Evolutionary conservation across 2,888 invertebrate genomes (phyloP), one percentile per base, ranked within the genome.

Genomic region (Eutolmus rufibarbis): DNA sequence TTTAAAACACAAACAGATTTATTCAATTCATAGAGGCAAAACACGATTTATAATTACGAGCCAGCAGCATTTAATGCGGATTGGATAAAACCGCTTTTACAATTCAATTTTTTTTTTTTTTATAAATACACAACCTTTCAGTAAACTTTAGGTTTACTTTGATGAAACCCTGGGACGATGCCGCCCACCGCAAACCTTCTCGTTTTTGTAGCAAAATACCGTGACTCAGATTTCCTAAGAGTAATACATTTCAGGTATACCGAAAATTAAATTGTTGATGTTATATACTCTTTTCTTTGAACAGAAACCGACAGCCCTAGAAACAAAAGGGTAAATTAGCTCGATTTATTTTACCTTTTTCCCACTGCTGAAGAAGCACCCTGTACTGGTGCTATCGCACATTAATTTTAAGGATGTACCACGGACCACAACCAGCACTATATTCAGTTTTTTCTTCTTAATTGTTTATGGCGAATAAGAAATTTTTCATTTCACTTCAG

Each of bases 381-480:
- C 95, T 91, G 94, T 95, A 92, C 95, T 95, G 93, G 95, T 94
- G 93, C 94, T 95, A 94, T 95, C 95, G 92, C 95, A 95, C 95
- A 95, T 95, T 91, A 92, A 93, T 90, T 81, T 56, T 31, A 74
- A 88, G 16, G 57, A 56, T 86, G 51, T 78, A 78, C 43, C 79
- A 43, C n/a, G 19, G 46, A 28, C 28, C 23, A 16, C 28, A 56
- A 82, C 37, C 82, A 57, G 16, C 57, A 14, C 37, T 31, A 82
- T 56, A 82, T 8, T 8, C 12, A 82, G n/a, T 34, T 40, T 14
- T 81, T 19, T 23, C 28, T 46, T 28, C 9, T 82, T 82, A 56
- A 34, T 56, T 19, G 34, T 51, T 76, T 51, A 51, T 56, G 12
- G 57, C 19, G 8, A 51, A 66, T 9, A 28, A 14, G 34, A 23